Base-by-base conservation (phyloP, 2,797 vertebrate genomes). In the Pangasius macronema region DNA sequence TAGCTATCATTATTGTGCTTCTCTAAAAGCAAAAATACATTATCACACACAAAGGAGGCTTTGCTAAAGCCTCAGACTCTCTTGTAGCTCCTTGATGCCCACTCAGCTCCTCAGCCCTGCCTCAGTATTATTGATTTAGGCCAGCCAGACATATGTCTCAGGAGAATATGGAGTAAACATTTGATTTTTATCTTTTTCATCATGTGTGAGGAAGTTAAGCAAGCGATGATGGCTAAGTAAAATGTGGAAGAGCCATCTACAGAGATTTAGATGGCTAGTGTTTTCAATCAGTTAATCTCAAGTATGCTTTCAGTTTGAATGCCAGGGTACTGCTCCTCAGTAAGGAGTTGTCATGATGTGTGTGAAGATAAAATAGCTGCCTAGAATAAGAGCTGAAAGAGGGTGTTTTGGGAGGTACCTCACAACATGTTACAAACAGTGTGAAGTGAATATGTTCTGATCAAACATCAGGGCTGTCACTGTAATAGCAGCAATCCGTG, bases 41-140 rank as follows among this genome's bases (percentile, higher is more conserved):
- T 61, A 27, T 14, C 33, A 42, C 57, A 63, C 46, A 51, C 13
- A 68, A 65, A 83, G 20, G 90, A 87, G 90, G 93, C 93, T 91
- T 93, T 85, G 75, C 88, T 87, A 86, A 86, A 91, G 90, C 49
- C 82, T 77, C 90, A 88, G 90, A 89, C 77, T 72, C 61, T 89
- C 92, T 92, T 76, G 27, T 76, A 85, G 87, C 65, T 92, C 89
- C 80, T 76, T 83, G 88, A 86, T 88, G 88, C 91, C 91, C 87
- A 33, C 83, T 88, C 86, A 88, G 85, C 90, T 88, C 89, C 88
- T 91, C 86, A 93, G 92, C 91, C 87, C 91, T 91, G 89, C 81
- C 83, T 88, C 85, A 75, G 83, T 91, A 90, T 90, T 93, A 92
- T 93, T 93, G 93, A 94, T 95, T 89, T 75, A 67, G 85, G 63